Base-by-base conservation (phyloP, 2,113 vertebrate genomes). In the Labeo rohita region DNA sequence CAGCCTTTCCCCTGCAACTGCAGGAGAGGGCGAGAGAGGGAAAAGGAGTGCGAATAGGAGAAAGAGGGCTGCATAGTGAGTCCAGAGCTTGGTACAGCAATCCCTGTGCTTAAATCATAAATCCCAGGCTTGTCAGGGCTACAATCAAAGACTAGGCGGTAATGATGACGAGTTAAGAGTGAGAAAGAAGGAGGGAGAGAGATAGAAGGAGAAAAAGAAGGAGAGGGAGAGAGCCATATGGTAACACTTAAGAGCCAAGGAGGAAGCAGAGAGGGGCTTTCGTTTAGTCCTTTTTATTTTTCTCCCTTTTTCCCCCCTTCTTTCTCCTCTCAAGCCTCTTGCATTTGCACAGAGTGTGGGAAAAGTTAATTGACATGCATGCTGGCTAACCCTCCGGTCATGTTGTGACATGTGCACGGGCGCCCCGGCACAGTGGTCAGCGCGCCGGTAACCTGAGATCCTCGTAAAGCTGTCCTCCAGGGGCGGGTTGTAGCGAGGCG, bases 301-400 rank as follows among this genome's bases (percentile, higher is more conserved):
- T 80, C 43, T 21, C 65, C 12, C 54, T 56, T 56, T 54, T 89
- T 90, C 52, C 86, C 91, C 89, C 52, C 49, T 54, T 8, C 45
- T 39, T 50, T 59, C 61, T 83, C 21, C 59, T 84, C 65, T 70
- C 54, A 10, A 80, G 87, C 88, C 88, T 91, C 91, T 93, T 91
- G 93, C 91, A 93, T 80, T 92, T 93, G 95, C 89, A 50, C 88
- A 92, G 95, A 97, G 96, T 97, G 96, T 98, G 97, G 96, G 97
- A 97, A 97, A 97, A 96, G 95, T 96, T 97, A 96, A 96, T 96
- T 95, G 96, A 94, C 95, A 95, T 94, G 95, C 97, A 96, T 96
- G 96, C 96, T 94, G 94, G 96, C 96, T 95, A 96, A 95, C 96
- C 95, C 91, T 52, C 87, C 88, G 87, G 93, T 94, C 90, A 87